Evolutionary conservation across 2,888 invertebrate genomes (phyloP).

Genomic region (Teinopalpus imperialis): DNA sequence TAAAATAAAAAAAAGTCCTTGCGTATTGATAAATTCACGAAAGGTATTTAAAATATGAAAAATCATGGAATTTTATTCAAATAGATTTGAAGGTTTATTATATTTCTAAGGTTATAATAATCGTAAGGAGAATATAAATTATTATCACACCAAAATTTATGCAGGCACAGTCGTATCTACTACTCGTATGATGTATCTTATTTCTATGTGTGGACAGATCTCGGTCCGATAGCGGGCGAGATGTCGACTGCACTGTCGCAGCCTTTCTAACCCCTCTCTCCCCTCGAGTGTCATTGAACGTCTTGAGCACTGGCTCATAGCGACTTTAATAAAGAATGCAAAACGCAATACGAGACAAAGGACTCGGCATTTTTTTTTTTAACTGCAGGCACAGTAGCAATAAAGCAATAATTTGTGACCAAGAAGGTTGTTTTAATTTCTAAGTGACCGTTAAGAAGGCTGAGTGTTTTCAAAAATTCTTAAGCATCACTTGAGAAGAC

Average conservation of each 20-base stretch:
- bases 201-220: slow-evolving; percentile 63
- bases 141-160: slow-evolving; percentile 36
- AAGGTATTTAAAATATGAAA: no score
- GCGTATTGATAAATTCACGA: no score
- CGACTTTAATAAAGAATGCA: slow-evolving; percentile 52
- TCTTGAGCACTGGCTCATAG: slow-evolving; percentile 52
- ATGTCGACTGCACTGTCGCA: slow-evolving; percentile 70
- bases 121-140: no score
- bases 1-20: no score
- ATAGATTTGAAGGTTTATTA: no score
- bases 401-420: slow-evolving; percentile 12
- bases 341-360: slow-evolving; percentile 51
- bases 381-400: slow-evolving; percentile 12
- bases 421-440: slow-evolving; percentile 26
- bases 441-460: neutral
- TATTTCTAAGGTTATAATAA: no score
- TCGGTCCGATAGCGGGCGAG: slow-evolving; percentile 62
- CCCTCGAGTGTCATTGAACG: slow-evolving; percentile 63
- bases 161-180: no score
- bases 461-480: slow-evolving; percentile 47
- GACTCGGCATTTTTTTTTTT: slow-evolving; percentile 17
- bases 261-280: slow-evolving; percentile 48
- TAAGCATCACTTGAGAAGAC: no score
- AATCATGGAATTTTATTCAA: no score
- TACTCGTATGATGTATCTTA: no score